phyloP scores from a whole-genome alignment of 2,888 invertebrate genomes.

The Acleris sparsana region DNA sequence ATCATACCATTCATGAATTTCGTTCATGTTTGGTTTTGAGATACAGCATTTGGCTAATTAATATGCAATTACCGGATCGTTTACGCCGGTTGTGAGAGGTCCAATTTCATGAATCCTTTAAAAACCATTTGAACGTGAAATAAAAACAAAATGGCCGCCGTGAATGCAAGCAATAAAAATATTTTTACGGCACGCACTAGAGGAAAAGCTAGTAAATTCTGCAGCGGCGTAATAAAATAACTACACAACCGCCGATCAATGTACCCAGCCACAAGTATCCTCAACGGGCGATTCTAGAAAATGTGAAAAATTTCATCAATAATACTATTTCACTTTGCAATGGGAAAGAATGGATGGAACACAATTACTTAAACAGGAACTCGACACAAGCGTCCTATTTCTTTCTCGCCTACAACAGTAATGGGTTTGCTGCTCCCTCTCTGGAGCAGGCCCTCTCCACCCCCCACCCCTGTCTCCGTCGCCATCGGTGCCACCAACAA shows the following conservation, averaged over 20 bases:
- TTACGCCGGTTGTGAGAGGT: not conserved
- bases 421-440: conserved; percentile 70
- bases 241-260: conserved; percentile 3
- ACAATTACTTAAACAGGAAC: conserved; percentile 79
- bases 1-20: too few species aligned
- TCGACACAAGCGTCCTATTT: conserved; percentile 77
- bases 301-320: conserved; percentile 52
- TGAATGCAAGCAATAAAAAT: conserved; percentile 12
- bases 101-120: not conserved
- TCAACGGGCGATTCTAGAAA: conserved; percentile 31
- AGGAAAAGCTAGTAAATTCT: conserved; percentile 8
- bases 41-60: too few species aligned
- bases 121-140: not conserved
- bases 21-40: too few species aligned
- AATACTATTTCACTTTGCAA: conserved; percentile 58
- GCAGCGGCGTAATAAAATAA: conserved; percentile 13
- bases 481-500: conserved; percentile 80
- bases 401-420: conserved; percentile 78
- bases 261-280: conserved; percentile 5
- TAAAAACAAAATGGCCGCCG: not conserved
- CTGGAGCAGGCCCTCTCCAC: conserved; percentile 53
- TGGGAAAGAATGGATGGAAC: conserved; percentile 71
- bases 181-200: conserved; percentile 16
- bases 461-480: conserved; percentile 64
- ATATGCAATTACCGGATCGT: not conserved